Base-by-base conservation (phyloP, 2,113 vertebrate genomes). In the Crotophaga sulcirostris region DNA sequence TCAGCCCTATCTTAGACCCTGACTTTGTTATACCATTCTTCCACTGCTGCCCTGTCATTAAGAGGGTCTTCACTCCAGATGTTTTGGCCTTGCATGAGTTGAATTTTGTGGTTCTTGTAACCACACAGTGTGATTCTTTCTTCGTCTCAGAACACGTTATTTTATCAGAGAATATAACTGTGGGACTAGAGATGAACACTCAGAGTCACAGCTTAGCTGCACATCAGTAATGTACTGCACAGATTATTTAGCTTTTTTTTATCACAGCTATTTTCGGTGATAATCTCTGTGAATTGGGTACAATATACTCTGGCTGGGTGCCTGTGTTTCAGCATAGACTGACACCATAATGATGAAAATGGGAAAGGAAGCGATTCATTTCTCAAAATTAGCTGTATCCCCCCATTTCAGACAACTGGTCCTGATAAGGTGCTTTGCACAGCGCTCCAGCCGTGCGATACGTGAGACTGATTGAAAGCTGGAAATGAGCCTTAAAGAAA, bases 21-120 rank as follows among this genome's bases (percentile, higher is more conserved):
- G 11, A 8, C 87, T 42, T 21, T 66, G 38, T 36, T 59, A 51
- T 64, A 38, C 25, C 2, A 0, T 44, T 33, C 38, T 28, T 24
- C 34, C 29, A 4, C 1, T 0, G 0, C 69, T 54, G 63, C 31
- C 20, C 28, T 2, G 0, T 8, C 11, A 6, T 28, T 34, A 31
- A n/a, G 19, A 6, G 33, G 33, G 24, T 14, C 36, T 56, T 63
- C 29, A 1, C 9, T 24, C 49, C 16, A 33, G 1, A 0, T 20
- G 24, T 17, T 40, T 34, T 26, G 38, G 49, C 17, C 21, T 40
- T 45, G 47, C 20, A 42, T 19, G 13, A 17, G 76, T 6, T 28
- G 38, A 55, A n/a, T 28, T 51, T 24, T 1, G 0, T 13, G 18
- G 20, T 23, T 17, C 24, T 10, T 26, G 15, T 18, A 1, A 28